phyloP scores from a whole-genome alignment of 2,888 invertebrate species.

The Metopia argyrocephala region DNA sequence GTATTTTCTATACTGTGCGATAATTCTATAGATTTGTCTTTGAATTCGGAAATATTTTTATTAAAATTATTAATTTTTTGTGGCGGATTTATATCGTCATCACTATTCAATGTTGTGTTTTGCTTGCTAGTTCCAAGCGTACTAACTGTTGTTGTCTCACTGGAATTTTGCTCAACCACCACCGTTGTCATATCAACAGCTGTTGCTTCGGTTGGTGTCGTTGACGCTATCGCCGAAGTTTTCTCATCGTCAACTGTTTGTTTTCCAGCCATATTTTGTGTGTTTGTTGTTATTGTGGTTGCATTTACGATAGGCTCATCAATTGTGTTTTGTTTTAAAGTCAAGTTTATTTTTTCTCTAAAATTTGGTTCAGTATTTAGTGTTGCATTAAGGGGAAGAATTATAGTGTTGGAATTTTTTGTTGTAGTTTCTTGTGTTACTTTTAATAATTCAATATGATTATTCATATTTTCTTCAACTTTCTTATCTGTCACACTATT shows the following conservation, averaged over 20 bases:
- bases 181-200: constrained; percentile 31
- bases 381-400: constrained; percentile 35
- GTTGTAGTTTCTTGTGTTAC: constrained; percentile 26
- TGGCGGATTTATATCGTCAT: neutral
- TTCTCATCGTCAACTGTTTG: neutral
- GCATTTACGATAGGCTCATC: constrained; percentile 15
- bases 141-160: constrained; percentile 71
- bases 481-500: constrained; percentile 36
- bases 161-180: constrained; percentile 65
- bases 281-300: no score
- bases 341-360: constrained; percentile 58
- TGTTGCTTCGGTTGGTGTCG: constrained; percentile 41
- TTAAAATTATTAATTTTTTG: neutral
- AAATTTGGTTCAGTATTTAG: constrained; percentile 51
- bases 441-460: constrained; percentile 13
- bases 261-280: constrained; percentile 38
- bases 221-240: neutral
- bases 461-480: constrained; percentile 40
- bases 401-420: neutral
- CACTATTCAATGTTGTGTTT: constrained; percentile 62
- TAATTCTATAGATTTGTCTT: constrained; percentile 8
- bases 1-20: constrained; percentile 33
- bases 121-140: constrained; percentile 69
- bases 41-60: constrained; percentile 49
- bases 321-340: constrained; percentile 46